Percentiles rank a stretch among this genome's conserved stretches.
Conservation (phyloP, 2,888 invertebrate genomes). For the Hirtodrosophila trivittata region DNA sequence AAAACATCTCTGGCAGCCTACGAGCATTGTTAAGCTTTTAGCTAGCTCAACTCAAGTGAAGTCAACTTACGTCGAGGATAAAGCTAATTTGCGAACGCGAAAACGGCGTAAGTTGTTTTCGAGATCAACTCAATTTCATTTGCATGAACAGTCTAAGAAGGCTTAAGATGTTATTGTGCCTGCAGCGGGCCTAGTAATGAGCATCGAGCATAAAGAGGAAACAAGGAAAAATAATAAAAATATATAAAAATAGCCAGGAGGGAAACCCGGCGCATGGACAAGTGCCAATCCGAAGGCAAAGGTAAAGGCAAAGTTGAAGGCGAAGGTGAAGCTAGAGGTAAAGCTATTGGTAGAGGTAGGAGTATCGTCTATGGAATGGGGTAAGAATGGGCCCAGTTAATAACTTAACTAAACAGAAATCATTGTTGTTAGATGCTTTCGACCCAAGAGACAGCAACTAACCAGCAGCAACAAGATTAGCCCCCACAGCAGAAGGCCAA, state of each 20-base stretch:
- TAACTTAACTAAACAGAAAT: constrained; percentile 78
- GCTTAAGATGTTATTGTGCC: constrained; percentile 53
- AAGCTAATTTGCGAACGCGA: not conserved
- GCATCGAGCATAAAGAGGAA: too few relatives aligned
- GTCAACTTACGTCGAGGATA: too few relatives aligned
- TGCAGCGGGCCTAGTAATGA: constrained; percentile 45
- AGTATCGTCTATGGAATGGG: too few relatives aligned
- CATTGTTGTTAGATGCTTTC: constrained; percentile 60
- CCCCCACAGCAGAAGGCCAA: constrained; percentile 5
- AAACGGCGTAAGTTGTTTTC: not conserved
- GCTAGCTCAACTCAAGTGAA: too few relatives aligned
- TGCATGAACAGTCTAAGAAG: constrained; percentile 54
- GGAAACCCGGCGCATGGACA: too few relatives aligned
- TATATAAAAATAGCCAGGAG: not conserved
- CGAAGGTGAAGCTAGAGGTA: too few relatives aligned
- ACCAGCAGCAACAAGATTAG: constrained; percentile 15
- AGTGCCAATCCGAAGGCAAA: too few relatives aligned
- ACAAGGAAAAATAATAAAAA: constrained; percentile 34
- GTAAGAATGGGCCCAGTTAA: too few relatives aligned
- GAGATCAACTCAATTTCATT: constrained; percentile 63
- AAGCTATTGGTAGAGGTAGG: too few relatives aligned
- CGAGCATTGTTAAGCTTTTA: too few relatives aligned
- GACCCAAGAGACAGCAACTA: constrained; percentile 14
- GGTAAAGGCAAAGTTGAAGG: too few relatives aligned
- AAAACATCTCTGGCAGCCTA: too few relatives aligned